Conservation (phyloP, 2,113 vertebrate genomes). For the Myrmecophaga tridactyla region DNA sequence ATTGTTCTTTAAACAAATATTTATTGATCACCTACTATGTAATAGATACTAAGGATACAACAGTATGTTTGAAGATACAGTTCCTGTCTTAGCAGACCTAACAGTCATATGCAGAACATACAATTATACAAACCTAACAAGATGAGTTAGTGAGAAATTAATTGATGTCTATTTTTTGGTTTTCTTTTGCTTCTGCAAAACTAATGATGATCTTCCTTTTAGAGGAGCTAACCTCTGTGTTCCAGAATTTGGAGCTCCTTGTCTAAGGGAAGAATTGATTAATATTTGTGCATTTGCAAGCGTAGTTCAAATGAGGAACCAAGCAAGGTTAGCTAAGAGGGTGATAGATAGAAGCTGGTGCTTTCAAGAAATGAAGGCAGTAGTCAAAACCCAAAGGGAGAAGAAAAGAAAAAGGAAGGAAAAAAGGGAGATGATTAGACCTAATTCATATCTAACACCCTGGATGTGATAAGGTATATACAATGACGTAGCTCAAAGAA, state of each 20-base stretch:
- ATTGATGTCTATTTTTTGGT: not conserved
- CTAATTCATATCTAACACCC: not conserved
- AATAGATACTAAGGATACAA: not conserved
- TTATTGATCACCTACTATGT: not conserved
- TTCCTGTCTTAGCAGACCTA: not conserved
- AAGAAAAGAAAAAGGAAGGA: not conserved
- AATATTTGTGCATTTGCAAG: not conserved
- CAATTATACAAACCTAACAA: not conserved
- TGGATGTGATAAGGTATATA: not conserved
- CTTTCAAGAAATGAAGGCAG: not conserved
- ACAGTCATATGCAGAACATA: not conserved
- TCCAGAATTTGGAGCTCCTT: not conserved
- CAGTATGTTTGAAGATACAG: not conserved
- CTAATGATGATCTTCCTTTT: not conserved
- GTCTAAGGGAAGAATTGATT: not conserved
- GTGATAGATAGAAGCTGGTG: not conserved
- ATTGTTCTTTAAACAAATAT: not conserved
- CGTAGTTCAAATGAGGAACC: not conserved
- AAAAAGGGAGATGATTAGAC: not conserved
- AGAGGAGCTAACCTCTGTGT: not conserved
- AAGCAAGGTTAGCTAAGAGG: not conserved
- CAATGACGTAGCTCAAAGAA: rapidly evolving
- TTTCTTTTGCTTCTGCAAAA: not conserved
- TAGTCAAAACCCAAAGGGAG: not conserved
- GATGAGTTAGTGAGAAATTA: not conserved